These are phyloP conservation scores for Cheilosia vulpina DNA, from an alignment of 2,888 invertebrate species.

Conservation along the genomic window DNA sequence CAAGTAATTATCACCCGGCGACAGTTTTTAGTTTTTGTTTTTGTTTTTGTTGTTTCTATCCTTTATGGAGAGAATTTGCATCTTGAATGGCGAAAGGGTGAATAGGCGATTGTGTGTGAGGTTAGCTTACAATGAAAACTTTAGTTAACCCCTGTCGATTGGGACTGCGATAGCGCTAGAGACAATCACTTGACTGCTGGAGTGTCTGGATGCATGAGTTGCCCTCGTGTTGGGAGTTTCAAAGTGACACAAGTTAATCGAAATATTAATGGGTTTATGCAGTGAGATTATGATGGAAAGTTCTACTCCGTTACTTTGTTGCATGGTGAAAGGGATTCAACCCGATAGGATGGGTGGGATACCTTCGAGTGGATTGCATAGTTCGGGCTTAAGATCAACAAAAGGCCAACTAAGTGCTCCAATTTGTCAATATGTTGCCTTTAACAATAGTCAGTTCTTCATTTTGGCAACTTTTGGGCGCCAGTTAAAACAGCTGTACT, in stretches of 20 bases:
- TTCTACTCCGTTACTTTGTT: constrained; percentile 25
- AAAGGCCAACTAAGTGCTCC: no score
- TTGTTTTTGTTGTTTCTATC: background rate
- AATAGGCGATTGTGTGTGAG: constrained; percentile 2
- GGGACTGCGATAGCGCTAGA: constrained; percentile 42
- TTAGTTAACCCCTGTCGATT: constrained; percentile 41
- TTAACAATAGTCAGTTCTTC: no score
- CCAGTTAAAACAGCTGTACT: no score
- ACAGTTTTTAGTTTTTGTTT: constrained; percentile 1
- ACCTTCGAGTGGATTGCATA: no score
- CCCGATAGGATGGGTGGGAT: constrained; percentile 20
- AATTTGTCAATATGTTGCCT: no score
- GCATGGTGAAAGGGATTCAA: background rate
- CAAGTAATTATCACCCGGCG: constrained; percentile 86
- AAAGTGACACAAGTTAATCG: constrained; percentile 76
- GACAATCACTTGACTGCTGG: constrained; percentile 37
- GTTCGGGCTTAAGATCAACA: no score
- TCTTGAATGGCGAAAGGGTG: constrained; percentile 26
- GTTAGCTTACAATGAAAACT: constrained; percentile 49
- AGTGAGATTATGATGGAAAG: constrained; percentile 52
- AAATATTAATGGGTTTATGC: constrained; percentile 75
- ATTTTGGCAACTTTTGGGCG: no score
- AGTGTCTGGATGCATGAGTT: background rate
- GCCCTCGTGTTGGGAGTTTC: constrained; percentile 32
- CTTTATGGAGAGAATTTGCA: constrained; percentile 49